phyloP scores from a whole-genome alignment of 1,140 invertebrate species.

The Nasonia longicornis region DNA sequence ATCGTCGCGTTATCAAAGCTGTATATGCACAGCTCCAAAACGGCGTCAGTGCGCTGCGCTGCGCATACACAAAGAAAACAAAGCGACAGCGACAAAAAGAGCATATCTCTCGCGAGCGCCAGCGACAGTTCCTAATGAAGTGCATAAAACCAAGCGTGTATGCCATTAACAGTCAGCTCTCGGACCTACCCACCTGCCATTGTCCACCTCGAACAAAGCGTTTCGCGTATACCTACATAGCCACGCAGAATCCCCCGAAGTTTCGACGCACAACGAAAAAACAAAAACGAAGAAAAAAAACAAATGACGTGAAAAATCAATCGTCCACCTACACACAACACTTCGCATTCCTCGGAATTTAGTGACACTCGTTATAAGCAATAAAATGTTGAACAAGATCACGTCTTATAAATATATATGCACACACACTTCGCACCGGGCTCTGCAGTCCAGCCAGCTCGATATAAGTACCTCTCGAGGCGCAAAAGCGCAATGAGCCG shows the following conservation, averaged over 20 bases:
- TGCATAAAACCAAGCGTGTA: not conserved
- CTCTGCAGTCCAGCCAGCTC: not conserved
- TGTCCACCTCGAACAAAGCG: conserved; percentile 28
- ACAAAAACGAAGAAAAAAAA: not conserved
- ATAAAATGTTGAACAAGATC: not conserved
- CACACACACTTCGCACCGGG: not conserved
- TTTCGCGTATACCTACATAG: not conserved
- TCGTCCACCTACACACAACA: not conserved
- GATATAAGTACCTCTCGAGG: not conserved
- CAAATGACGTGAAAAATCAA: not conserved
- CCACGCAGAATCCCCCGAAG: not conserved
- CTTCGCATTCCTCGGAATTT: not conserved
- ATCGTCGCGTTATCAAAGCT: not conserved
- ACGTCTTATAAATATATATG: not conserved
- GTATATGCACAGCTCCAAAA: not conserved
- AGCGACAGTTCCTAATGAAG: conserved; percentile 14
- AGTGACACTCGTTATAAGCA: not conserved
- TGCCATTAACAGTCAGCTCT: not conserved
- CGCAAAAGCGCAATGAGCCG: conserved; percentile 39
- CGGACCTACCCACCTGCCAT: conserved; percentile 22
- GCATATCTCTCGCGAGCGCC: not conserved
- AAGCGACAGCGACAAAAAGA: conserved; percentile 9
- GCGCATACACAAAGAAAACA: conserved; percentile 22
- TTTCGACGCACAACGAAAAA: not conserved
- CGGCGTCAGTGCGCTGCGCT: not conserved